Base-by-base conservation (phyloP, 2,113 vertebrate species). In the Chaetodon trifascialis region DNA sequence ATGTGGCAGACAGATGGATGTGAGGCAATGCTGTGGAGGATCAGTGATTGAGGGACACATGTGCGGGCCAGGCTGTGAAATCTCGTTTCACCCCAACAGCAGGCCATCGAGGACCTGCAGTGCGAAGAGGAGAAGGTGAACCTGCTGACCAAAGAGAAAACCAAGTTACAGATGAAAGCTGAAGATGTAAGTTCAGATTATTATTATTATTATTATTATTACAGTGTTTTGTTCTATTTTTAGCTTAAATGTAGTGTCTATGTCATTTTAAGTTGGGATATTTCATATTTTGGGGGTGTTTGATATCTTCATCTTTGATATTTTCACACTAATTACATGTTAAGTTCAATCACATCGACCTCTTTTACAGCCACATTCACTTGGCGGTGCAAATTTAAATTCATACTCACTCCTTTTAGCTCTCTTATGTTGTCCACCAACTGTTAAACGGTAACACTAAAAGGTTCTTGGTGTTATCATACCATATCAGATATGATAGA, bases 91-190 rank as follows among this genome's bases (percentile, higher is more conserved):
- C 51, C 52, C 62, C 34, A 4, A 65, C 91, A 96, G 95, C 93
- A 93, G 86, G 93, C 94, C 70, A 92, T 94, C 0, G 94, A 95
- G 82, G 95, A 96, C 69, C 79, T 96, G 23, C 95, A 95, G 89
- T 84, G 86, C 0, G 95, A 96, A 75, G 94, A 95, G 85, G 95
- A 96, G 82, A 96, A 95, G 80, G 95, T 95, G 44, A 94, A 94
- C 85, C 76, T 91, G 46, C 88, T 96, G 85, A 94, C 93, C 73
- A 95, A 95, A 83, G 91, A 95, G 88, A 95, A 92, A 73, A 90
- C 90, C 79, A 94, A 94, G 82, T 84, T 96, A 11, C 93, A 94
- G 89, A 91, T 94, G 73, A 88, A 95, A 34, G 79, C 92, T 25
- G 94, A 95, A 75, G 92, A 95, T 79, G 95, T 96, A 66, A 82